Evolutionary conservation across 2,113 vertebrate species (phyloP).

Genomic region (Prietella phreatophila): DNA sequence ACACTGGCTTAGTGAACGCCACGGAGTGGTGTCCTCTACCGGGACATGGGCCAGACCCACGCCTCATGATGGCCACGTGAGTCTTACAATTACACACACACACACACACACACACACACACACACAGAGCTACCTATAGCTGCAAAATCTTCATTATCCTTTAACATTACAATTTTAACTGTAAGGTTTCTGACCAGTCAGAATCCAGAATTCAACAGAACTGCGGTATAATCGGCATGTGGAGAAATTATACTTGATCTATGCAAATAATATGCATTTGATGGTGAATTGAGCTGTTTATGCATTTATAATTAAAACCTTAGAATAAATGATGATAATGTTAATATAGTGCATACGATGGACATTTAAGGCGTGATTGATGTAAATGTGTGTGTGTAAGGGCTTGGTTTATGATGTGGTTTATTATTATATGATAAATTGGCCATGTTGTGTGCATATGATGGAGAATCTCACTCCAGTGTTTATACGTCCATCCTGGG

Average conservation of each 20-base stretch:
- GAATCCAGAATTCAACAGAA: neutral
- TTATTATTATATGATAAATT: neutral
- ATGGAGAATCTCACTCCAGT: neutral
- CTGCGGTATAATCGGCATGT: neutral
- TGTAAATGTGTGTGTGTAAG: neutral
- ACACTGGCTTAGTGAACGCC: conserved; percentile 66
- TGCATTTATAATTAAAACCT: neutral
- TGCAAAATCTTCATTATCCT: neutral
- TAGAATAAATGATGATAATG: neutral
- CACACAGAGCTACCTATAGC: neutral
- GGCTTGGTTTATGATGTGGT: neutral
- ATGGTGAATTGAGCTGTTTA: neutral
- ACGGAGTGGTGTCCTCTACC: conserved; percentile 74
- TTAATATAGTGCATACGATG: neutral
- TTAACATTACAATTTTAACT: neutral
- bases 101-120: neutral
- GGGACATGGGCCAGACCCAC: conserved; percentile 68
- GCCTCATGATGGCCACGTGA: conserved; percentile 77
- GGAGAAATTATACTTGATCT: neutral
- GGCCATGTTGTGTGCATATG: neutral
- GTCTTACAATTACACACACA: conserved; percentile 47
- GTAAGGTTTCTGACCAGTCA: neutral
- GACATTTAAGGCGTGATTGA: neutral
- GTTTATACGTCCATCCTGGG: neutral
- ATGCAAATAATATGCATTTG: neutral